A percentile compares a stretch with the other conserved stretches of the same genome.
Conservation (phyloP, 2,888 invertebrate species). For the Drosophila anomelani region DNA sequence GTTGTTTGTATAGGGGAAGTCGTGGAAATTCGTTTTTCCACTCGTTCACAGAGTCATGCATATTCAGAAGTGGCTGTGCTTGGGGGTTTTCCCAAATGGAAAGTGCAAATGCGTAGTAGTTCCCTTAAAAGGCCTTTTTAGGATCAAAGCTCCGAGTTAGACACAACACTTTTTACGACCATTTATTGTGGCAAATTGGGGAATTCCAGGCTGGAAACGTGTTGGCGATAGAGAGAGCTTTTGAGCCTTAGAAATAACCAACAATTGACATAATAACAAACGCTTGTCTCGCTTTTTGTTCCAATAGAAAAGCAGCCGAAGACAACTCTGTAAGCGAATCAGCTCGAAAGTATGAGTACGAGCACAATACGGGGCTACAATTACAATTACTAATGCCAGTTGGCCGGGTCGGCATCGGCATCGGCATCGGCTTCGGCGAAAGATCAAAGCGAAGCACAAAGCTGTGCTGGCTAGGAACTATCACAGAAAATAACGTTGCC, state of each 20-base stretch:
- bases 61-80: constrained; percentile 3
- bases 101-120: neutral
- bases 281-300: constrained; percentile 40
- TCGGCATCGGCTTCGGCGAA: constrained; percentile 53
- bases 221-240: constrained; percentile 10
- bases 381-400: constrained; percentile 74
- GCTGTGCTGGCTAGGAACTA: constrained; percentile 57
- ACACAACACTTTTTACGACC: neutral
- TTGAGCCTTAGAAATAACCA: constrained; percentile 53
- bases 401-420: constrained; percentile 31
- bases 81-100: constrained; percentile 4
- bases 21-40: constrained; percentile 70
- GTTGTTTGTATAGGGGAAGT: constrained; percentile 65
- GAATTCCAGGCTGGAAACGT: neutral
- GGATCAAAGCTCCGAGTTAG: neutral
- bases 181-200: constrained; percentile 10
- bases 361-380: constrained; percentile 48
- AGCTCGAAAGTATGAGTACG: constrained; percentile 18
- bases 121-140: neutral
- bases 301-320: constrained; percentile 31
- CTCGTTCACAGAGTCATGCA: constrained; percentile 58
- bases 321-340: constrained; percentile 48
- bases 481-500: constrained; percentile 69
- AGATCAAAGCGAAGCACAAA: constrained; percentile 66
- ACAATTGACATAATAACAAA: constrained; percentile 71